Evolutionary conservation across 2,888 invertebrate species (phyloP).

Genomic region (Agrochola lychnidis): DNA sequence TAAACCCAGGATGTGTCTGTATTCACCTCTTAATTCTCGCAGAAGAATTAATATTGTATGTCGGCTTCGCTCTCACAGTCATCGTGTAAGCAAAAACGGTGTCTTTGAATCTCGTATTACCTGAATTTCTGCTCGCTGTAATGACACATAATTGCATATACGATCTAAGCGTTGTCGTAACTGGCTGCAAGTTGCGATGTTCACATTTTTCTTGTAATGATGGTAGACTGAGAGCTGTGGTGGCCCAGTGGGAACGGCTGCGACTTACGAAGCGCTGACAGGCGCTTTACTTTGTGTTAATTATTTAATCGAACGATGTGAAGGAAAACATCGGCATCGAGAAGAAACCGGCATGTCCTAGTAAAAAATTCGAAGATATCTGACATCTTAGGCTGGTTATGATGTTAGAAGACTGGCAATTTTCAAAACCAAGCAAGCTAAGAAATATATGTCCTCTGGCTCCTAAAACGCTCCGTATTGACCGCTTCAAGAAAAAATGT

Average conservation of each 20-base stretch:
- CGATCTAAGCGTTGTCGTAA: conserved; percentile 5
- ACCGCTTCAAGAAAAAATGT: background rate
- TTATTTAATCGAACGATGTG: no score
- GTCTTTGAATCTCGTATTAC: conserved; percentile 41
- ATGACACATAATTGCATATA: conserved; percentile 53
- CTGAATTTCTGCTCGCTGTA: conserved; percentile 51
- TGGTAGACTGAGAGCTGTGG: no score
- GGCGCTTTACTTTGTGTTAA: no score
- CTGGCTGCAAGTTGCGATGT: conserved; percentile 1
- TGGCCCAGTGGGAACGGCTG: no score
- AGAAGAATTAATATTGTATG: conserved; percentile 11
- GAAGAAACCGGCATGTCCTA: no score
- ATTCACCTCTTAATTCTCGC: background rate
- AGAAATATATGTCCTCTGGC: background rate
- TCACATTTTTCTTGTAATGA: conserved; percentile 20
- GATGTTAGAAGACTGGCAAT: no score
- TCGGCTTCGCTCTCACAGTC: conserved; percentile 2
- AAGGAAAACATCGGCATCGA: no score
- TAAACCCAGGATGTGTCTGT: background rate
- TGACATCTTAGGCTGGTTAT: no score
- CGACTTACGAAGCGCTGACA: no score
- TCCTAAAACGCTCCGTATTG: background rate
- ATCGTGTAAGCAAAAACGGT: conserved; percentile 24
- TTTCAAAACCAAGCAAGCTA: background rate
- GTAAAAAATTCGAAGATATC: no score